phyloP scores from a whole-genome alignment of 1,140 invertebrate genomes.

The Procambarus clarkii region DNA sequence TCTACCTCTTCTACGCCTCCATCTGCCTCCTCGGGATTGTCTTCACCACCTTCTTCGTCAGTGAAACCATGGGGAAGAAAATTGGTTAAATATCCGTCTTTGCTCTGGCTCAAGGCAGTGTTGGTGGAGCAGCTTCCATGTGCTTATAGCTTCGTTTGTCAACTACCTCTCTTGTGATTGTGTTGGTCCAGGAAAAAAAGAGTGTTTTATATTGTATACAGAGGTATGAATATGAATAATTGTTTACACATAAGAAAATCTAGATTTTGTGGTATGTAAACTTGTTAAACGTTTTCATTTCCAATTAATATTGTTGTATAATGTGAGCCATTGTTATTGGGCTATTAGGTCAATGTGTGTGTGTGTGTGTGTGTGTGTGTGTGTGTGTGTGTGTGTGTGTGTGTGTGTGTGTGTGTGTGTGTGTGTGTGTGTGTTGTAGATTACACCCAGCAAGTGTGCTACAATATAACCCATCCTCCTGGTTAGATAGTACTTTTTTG shows the following conservation, averaged over 20 bases:
- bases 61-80: constrained; percentile 17
- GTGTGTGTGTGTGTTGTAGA: too few species aligned
- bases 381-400: not conserved
- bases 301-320: not conserved
- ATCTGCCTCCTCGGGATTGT: constrained; percentile 19
- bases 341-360: not conserved
- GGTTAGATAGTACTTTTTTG: too few species aligned
- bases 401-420: not conserved
- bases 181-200: not conserved
- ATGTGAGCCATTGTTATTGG: not conserved
- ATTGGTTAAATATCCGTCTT: not conserved
- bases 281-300: not conserved
- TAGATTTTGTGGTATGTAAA: not conserved
- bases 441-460: not conserved
- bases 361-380: not conserved
- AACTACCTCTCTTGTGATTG: not conserved
- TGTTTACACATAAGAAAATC: not conserved
- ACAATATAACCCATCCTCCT: too few species aligned
- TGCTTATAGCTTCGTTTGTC: not conserved
- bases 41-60: constrained; percentile 14
- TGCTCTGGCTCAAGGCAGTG: not conserved
- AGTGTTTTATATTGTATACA: not conserved
- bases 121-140: not conserved
- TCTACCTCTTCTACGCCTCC: constrained; percentile 36
- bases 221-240: not conserved